Conservation (phyloP, 2,797 vertebrate species). For the Microhierax caerulescens region DNA sequence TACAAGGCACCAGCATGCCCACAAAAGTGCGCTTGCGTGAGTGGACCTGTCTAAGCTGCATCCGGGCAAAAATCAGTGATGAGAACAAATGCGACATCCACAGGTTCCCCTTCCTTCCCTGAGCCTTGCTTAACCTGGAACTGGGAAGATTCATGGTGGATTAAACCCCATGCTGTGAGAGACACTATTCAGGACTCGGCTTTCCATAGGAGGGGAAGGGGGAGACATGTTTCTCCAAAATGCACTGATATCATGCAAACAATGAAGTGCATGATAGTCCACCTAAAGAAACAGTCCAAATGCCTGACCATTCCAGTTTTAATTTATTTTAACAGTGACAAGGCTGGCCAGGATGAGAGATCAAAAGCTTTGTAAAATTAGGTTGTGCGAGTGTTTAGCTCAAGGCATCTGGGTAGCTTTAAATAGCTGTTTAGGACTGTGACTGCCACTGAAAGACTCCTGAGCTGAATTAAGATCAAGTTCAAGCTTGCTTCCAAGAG, state of each 20-base stretch:
- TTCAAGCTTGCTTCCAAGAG: neutral
- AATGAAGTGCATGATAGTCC: rapidly evolving
- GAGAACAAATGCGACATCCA: neutral
- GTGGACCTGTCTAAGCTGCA: neutral
- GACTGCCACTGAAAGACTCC: neutral
- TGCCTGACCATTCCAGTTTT: neutral
- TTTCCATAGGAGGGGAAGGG: neutral
- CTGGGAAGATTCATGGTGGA: neutral
- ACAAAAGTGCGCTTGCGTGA: rapidly evolving
- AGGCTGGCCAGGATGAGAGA: neutral
- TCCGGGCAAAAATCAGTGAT: neutral
- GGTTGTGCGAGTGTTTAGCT: neutral
- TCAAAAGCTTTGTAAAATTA: conserved; percentile 32
- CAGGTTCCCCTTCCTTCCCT: neutral
- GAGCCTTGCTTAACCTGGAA: rapidly evolving
- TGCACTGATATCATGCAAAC: neutral
- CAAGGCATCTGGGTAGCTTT: neutral
- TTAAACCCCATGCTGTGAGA: rapidly evolving
- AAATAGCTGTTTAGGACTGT: neutral
- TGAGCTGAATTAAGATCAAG: neutral
- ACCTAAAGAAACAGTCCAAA: neutral
- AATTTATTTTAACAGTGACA: neutral
- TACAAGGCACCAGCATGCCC: rapidly evolving
- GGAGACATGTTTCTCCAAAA: neutral
- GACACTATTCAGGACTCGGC: neutral